phyloP scores from a whole-genome alignment of 2,888 invertebrate species.

The Hemaris fuciformis region DNA sequence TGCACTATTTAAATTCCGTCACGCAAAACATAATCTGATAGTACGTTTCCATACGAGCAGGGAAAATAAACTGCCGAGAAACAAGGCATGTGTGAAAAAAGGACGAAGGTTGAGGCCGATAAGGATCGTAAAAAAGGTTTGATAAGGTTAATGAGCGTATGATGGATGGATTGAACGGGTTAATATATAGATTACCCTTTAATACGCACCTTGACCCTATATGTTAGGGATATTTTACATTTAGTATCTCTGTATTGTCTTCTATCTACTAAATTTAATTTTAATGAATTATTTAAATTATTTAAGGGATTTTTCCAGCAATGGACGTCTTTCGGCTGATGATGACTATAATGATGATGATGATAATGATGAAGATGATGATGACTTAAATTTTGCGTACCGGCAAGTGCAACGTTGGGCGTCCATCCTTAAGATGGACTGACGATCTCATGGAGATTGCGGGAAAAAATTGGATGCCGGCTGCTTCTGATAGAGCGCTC shows the following conservation, averaged over 20 bases:
- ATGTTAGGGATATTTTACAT: background rate
- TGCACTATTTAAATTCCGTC: background rate
- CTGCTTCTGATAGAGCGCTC: too few relatives aligned
- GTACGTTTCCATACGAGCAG: background rate
- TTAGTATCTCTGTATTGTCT: background rate
- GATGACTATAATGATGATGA: too few relatives aligned
- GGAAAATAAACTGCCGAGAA: background rate
- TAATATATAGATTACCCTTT: background rate
- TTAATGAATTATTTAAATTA: too few relatives aligned
- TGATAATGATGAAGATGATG: too few relatives aligned
- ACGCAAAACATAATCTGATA: background rate
- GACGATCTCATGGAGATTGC: too few relatives aligned
- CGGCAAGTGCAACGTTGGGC: too few relatives aligned
- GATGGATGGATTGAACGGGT: background rate
- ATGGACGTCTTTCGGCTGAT: too few relatives aligned
- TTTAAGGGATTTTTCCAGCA: too few relatives aligned
- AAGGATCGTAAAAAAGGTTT: constrained; percentile 1
- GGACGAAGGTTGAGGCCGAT: background rate
- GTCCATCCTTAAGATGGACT: too few relatives aligned
- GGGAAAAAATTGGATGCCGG: too few relatives aligned
- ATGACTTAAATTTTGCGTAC: too few relatives aligned
- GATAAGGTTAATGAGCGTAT: constrained; percentile 5
- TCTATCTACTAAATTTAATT: too few relatives aligned
- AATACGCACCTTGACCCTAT: background rate
- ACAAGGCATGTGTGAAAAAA: constrained; percentile 5